These are phyloP conservation scores for Chaenodraco wilsoni DNA, from an alignment of 2,797 vertebrate species.

Conservation along the genomic window DNA sequence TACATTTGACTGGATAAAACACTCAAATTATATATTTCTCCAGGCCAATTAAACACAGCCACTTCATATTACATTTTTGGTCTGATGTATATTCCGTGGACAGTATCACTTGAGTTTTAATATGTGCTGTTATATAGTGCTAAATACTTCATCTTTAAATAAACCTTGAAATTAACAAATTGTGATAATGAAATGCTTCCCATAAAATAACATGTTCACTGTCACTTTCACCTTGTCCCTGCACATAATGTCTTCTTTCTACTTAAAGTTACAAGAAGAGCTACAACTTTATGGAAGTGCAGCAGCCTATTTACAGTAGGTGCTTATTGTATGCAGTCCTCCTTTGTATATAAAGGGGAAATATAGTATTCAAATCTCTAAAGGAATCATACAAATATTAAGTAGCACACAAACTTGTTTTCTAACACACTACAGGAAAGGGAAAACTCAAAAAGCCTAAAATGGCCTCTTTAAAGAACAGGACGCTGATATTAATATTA, in stretches of 20 bases:
- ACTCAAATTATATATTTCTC: conserved; percentile 24
- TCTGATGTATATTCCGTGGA: neutral
- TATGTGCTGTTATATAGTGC: neutral
- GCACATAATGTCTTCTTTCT: neutral
- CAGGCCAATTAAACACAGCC: conserved; percentile 3
- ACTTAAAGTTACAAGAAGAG: neutral
- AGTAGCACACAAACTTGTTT: no score
- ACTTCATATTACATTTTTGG: neutral
- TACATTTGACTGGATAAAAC: conserved; percentile 31
- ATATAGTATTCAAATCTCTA: neutral
- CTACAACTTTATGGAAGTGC: neutral
- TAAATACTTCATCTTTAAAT: neutral
- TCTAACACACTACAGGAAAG: no score
- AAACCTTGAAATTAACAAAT: conserved; percentile 31
- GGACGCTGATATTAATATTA: neutral
- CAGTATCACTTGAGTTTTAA: neutral
- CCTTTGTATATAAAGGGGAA: no score
- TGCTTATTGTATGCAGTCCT: neutral
- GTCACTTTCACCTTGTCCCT: conserved; percentile 2
- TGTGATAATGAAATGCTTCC: neutral
- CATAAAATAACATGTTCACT: neutral
- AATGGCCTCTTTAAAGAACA: no score
- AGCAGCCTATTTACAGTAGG: neutral
- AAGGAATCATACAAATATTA: neutral
- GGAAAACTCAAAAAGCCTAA: no score